phyloP scores from a whole-genome alignment of 2,113 vertebrate species.

The Scophthalmus maximus region DNA sequence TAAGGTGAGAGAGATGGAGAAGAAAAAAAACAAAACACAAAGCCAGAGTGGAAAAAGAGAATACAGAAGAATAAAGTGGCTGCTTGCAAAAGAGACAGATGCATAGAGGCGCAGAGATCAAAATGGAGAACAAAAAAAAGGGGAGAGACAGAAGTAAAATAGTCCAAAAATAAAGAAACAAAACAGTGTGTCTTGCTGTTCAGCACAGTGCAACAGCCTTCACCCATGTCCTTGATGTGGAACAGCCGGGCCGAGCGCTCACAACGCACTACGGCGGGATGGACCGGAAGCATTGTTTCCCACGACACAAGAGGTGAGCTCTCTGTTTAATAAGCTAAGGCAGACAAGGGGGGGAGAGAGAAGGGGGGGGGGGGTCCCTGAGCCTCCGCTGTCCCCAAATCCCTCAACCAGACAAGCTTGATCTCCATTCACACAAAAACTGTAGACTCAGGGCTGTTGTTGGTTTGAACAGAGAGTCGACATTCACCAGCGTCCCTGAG shows the following conservation, averaged over 20 bases:
- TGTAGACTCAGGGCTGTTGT: constrained; percentile 40
- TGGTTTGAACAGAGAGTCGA: constrained; percentile 49
- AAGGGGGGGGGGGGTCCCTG: constrained; percentile 38
- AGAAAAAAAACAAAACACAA: not conserved
- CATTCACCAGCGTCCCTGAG: constrained; percentile 22
- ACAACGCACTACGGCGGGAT: constrained; percentile 56
- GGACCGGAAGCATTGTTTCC: constrained; percentile 42
- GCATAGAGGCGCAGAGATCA: constrained; percentile 22
- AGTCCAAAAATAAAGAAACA: constrained; percentile 44
- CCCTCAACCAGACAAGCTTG: constrained; percentile 65
- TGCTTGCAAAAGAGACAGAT: not conserved
- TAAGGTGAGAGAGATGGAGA: constrained; percentile 30
- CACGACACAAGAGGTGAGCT: constrained; percentile 58
- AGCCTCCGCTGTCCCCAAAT: constrained; percentile 49
- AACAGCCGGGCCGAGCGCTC: constrained; percentile 45
- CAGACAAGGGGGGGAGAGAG: constrained; percentile 1
- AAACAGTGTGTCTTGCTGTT: constrained; percentile 53
- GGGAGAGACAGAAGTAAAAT: constrained; percentile 19
- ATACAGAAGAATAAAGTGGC: constrained; percentile 10
- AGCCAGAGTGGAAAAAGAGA: constrained; percentile 1
- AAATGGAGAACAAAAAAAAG: constrained; percentile 11
- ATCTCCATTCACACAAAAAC: constrained; percentile 61
- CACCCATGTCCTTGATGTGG: constrained; percentile 70
- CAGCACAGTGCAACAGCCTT: constrained; percentile 43
- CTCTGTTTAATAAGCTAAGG: constrained; percentile 38